A percentile compares a stretch with the other conserved stretches of the same genome.
phyloP scores from a whole-genome alignment of 1,140 invertebrate species.

The Bathynomus jamesi region DNA sequence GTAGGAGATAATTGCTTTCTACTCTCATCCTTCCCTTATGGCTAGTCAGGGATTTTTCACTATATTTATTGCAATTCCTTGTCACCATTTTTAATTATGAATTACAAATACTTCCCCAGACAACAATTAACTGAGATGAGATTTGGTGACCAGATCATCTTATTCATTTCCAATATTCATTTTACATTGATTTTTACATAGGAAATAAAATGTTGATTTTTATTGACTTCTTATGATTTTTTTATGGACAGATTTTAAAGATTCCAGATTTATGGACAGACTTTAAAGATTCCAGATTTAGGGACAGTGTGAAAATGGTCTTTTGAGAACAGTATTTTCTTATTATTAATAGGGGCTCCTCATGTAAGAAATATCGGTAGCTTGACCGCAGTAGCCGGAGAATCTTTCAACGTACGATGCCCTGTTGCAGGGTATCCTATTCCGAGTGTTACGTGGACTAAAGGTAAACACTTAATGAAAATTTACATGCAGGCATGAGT shows the following conservation, averaged over 20 bases:
- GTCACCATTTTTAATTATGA: no score
- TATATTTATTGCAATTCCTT: no score
- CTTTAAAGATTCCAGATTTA: no score
- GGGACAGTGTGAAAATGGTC: no score
- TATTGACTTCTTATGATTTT: neutral
- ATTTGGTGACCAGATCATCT: no score
- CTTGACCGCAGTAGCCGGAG: conserved; percentile 78
- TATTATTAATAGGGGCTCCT: conserved; percentile 57
- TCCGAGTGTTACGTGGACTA: conserved; percentile 76
- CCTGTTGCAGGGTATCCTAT: conserved; percentile 89
- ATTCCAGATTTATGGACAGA: no score
- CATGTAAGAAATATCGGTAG: conserved; percentile 86
- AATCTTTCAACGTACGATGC: conserved; percentile 76
- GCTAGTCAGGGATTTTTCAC: no score
- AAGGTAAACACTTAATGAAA: conserved; percentile 53
- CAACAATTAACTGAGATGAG: no score
- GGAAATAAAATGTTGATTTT: neutral
- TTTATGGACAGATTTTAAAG: neutral
- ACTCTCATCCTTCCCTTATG: no score
- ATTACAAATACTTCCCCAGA: no score
- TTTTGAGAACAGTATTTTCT: neutral
- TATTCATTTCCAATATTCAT: no score
- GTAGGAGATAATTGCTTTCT: no score
- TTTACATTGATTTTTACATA: neutral
- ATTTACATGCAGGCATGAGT: neutral